These are phyloP conservation scores for Tapirus terrestris DNA, from an alignment of 2,113 vertebrate genomes.

Conservation along the genomic window DNA sequence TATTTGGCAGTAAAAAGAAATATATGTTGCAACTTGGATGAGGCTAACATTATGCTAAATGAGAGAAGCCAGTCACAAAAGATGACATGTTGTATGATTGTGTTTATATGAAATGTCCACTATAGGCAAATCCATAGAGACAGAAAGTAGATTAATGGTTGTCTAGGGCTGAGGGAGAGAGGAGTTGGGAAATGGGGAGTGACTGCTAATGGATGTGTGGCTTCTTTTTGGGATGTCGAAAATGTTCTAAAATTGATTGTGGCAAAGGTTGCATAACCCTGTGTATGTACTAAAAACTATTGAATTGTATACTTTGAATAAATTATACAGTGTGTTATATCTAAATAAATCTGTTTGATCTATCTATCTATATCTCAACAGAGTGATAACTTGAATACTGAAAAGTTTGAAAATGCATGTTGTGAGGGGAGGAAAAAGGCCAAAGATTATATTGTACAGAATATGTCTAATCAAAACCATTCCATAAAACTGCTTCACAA, in stretches of 20 bases:
- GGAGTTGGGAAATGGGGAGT: background rate
- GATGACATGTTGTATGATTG: background rate
- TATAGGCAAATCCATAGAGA: background rate
- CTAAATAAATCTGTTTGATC: background rate
- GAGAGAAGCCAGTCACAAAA: background rate
- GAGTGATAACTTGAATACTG: background rate
- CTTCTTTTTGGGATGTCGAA: background rate
- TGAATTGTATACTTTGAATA: background rate
- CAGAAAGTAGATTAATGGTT: background rate
- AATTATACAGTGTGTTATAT: background rate
- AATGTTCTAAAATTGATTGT: constrained; percentile 1
- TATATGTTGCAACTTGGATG: background rate
- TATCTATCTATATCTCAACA: background rate
- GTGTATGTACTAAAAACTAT: background rate
- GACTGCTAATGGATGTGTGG: background rate
- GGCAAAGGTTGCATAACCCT: background rate
- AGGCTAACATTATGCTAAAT: background rate
- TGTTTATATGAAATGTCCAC: background rate
- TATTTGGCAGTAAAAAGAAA: constrained; percentile 17
- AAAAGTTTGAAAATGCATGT: constrained; percentile 15
- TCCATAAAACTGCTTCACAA: background rate
- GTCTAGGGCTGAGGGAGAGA: background rate
- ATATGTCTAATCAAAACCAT: constrained; percentile 38
- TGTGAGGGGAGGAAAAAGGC: background rate
- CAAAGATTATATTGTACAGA: background rate